Conservation (phyloP, 1,140 invertebrate genomes). For the Drosophila ercepeae region DNA sequence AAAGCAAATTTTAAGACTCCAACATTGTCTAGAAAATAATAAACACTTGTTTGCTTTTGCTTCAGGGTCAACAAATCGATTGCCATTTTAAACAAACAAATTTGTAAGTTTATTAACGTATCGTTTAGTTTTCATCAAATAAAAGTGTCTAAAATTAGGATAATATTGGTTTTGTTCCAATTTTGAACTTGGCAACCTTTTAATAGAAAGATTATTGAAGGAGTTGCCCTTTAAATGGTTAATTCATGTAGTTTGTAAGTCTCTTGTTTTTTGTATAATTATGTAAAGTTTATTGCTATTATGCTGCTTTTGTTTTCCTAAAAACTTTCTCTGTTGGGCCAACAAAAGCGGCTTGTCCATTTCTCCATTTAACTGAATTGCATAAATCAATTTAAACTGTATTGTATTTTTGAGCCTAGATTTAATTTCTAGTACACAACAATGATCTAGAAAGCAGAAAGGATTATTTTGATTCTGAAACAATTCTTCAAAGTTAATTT, state of each 20-base stretch:
- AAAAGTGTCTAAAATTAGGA: no score
- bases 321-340: neutral
- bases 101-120: neutral
- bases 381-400: neutral
- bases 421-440: no score
- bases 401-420: neutral
- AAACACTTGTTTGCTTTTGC: slow-evolving; percentile 1
- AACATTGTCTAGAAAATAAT: neutral
- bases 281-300: neutral
- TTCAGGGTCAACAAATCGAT: neutral
- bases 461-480: no score
- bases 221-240: no score
- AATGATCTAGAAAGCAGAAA: no score
- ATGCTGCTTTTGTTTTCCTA: neutral
- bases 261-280: slow-evolving; percentile 2
- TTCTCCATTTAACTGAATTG: no score
- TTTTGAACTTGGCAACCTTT: no score
- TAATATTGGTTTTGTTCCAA: no score
- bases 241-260: neutral
- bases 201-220: no score
- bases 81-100: neutral
- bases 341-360: neutral
- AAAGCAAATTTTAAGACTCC: neutral
- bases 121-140: neutral
- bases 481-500: neutral